A percentile compares a stretch with the other conserved stretches of the same genome.
Evolutionary conservation across 2,113 vertebrate species (phyloP).

Genomic region (Prolemur simus): DNA sequence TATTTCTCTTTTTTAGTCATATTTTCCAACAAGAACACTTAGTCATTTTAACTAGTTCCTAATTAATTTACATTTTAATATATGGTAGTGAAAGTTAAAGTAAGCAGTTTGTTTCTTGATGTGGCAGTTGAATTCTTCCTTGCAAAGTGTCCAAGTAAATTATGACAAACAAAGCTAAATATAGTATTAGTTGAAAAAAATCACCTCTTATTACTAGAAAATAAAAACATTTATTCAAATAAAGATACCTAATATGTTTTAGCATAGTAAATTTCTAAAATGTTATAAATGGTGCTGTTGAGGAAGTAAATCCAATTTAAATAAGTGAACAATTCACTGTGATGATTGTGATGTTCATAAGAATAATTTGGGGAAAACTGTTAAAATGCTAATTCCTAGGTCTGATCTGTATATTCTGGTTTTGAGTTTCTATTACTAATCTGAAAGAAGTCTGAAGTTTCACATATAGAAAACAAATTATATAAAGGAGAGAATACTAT

Average conservation of each 20-base stretch:
- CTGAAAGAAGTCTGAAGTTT: background rate
- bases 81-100: slow-evolving; percentile 65
- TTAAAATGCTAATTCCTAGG: background rate
- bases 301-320: slow-evolving; percentile 41
- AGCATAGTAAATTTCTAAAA: background rate
- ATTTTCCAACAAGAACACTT: slow-evolving; percentile 54
- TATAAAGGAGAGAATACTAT: background rate
- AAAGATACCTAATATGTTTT: background rate
- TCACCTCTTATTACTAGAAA: slow-evolving; percentile 57
- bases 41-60: slow-evolving; percentile 68
- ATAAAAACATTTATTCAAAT: slow-evolving; percentile 23
- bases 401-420: background rate
- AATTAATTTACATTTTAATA: slow-evolving; percentile 77
- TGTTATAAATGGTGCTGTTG: slow-evolving; percentile 6
- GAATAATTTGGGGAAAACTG: background rate
- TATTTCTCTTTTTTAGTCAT: slow-evolving; percentile 22
- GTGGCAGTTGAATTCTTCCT: background rate
- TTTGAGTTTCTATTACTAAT: slow-evolving; percentile 6
- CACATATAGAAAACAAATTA: background rate
- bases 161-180: slow-evolving; percentile 22
- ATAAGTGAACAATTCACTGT: background rate
- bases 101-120: slow-evolving; percentile 56
- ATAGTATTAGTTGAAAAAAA: slow-evolving; percentile 56
- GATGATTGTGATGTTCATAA: background rate
- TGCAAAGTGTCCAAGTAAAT: slow-evolving; percentile 1